Percentiles rank a stretch among this genome's conserved stretches.
Evolutionary conservation across 2,113 vertebrate species (phyloP).

Genomic region (Pyrgilauda ruficollis): DNA sequence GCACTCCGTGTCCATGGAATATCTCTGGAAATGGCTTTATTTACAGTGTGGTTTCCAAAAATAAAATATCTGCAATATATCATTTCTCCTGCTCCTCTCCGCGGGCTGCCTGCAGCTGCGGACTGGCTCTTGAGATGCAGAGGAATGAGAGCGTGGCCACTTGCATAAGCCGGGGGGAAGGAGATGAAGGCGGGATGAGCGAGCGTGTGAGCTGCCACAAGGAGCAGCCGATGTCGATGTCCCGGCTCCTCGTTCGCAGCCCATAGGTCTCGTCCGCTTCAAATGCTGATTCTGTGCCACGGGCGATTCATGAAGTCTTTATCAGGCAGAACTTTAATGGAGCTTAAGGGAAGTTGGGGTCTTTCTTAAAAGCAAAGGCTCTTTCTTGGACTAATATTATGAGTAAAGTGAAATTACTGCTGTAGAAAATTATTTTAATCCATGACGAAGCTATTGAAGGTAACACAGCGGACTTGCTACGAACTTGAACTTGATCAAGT

Average conservation of each 20-base stretch:
- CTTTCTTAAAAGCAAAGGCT: background rate
- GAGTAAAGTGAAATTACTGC: background rate
- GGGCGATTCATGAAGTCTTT: background rate
- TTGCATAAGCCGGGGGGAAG: background rate
- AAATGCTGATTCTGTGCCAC: background rate
- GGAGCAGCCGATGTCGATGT: background rate
- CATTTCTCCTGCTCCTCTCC: slow-evolving; percentile 42
- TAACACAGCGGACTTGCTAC: background rate
- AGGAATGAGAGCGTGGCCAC: slow-evolving; percentile 13
- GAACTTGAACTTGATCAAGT: background rate
- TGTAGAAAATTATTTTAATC: background rate
- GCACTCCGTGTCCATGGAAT: slow-evolving; percentile 63
- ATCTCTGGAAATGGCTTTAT: slow-evolving; percentile 75
- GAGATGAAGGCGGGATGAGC: background rate
- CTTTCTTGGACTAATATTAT: background rate
- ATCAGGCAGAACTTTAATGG: background rate
- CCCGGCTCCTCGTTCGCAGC: background rate
- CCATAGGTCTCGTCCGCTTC: background rate
- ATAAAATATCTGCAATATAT: slow-evolving; percentile 67
- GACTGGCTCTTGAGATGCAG: background rate
- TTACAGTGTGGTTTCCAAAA: slow-evolving; percentile 72
- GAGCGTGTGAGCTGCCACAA: background rate
- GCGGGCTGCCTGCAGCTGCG: slow-evolving; percentile 48
- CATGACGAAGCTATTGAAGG: background rate
- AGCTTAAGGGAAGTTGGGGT: background rate